A percentile compares a stretch with the other conserved stretches of the same genome.
Evolutionary conservation across 2,888 invertebrate species (phyloP).

Genomic region (Agriopis leucophaearia): DNA sequence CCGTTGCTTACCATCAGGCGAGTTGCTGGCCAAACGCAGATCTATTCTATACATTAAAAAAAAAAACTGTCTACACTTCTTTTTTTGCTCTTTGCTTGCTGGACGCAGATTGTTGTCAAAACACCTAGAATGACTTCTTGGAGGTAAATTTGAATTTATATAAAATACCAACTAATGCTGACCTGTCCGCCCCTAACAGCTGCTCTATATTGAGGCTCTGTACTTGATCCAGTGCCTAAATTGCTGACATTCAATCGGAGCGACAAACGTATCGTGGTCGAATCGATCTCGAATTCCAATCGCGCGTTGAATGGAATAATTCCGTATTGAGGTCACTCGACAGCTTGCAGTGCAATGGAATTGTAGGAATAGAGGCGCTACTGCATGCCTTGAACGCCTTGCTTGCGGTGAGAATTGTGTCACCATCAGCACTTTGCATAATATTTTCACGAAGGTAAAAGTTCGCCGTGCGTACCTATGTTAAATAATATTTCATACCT

Average conservation of each 20-base stretch:
- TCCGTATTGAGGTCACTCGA: slow-evolving; percentile 34
- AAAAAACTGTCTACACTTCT: too few species aligned
- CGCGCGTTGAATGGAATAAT: slow-evolving; percentile 41
- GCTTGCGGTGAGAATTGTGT: background rate
- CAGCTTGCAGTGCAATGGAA: slow-evolving; percentile 12
- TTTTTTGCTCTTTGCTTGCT: too few species aligned
- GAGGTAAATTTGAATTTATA: background rate
- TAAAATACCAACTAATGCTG: background rate
- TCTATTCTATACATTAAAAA: too few species aligned
- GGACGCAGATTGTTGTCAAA: too few species aligned
- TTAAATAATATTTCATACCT: too few species aligned
- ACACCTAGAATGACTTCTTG: background rate
- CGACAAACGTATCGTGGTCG: slow-evolving; percentile 42
- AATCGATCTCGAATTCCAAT: slow-evolving; percentile 40
- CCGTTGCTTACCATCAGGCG: too few species aligned
- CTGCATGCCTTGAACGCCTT: slow-evolving; percentile 4
- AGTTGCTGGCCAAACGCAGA: too few species aligned
- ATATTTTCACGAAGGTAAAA: background rate
- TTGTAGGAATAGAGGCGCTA: slow-evolving; percentile 1
- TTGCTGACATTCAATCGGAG: slow-evolving; percentile 39
- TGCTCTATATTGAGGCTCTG: background rate
- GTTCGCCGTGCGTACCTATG: too few species aligned
- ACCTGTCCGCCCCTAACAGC: background rate
- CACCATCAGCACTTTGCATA: background rate
- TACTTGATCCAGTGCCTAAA: slow-evolving; percentile 26